Evolutionary conservation across 2,113 vertebrate genomes (phyloP).

Genomic region (Trinectes maculatus): DNA sequence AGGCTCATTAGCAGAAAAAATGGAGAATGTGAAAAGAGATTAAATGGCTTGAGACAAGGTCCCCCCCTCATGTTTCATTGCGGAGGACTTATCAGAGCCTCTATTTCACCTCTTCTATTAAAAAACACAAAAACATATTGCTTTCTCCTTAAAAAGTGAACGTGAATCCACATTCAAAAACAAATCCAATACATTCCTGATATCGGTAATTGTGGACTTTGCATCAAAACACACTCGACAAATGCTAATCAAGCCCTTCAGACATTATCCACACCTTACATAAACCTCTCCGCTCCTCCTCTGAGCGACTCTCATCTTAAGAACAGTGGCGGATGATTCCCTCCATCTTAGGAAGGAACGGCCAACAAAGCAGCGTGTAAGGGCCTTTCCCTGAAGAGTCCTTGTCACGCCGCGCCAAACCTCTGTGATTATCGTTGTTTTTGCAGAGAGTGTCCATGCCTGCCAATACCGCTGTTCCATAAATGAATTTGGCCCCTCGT

Average conservation of each 20-base stretch:
- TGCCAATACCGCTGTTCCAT: constrained; percentile 84
- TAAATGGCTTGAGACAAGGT: constrained; percentile 77
- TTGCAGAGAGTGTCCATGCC: constrained; percentile 81
- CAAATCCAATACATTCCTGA: constrained; percentile 15
- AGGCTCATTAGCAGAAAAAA: constrained; percentile 83
- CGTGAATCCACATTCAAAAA: constrained; percentile 8
- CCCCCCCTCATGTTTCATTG: constrained; percentile 77
- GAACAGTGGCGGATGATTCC: constrained; percentile 68
- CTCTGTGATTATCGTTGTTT: constrained; percentile 82
- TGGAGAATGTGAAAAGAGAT: constrained; percentile 79
- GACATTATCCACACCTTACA: constrained; percentile 45
- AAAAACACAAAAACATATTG: constrained; percentile 8
- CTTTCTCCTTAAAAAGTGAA: background rate
- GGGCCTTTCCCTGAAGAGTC: constrained; percentile 81
- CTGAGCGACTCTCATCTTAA: constrained; percentile 67
- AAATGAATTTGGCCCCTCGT: constrained; percentile 84
- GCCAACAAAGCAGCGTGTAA: constrained; percentile 81
- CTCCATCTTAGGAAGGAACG: constrained; percentile 76
- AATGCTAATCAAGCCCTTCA: constrained; percentile 45
- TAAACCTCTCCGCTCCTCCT: constrained; percentile 45
- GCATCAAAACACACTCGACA: constrained; percentile 29
- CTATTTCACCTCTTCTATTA: constrained; percentile 65
- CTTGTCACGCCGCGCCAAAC: constrained; percentile 80
- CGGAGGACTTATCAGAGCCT: constrained; percentile 67
- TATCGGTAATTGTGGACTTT: background rate